phyloP scores from a whole-genome alignment of 2,113 vertebrate genomes.

The Gnathonemus longibarbis region DNA sequence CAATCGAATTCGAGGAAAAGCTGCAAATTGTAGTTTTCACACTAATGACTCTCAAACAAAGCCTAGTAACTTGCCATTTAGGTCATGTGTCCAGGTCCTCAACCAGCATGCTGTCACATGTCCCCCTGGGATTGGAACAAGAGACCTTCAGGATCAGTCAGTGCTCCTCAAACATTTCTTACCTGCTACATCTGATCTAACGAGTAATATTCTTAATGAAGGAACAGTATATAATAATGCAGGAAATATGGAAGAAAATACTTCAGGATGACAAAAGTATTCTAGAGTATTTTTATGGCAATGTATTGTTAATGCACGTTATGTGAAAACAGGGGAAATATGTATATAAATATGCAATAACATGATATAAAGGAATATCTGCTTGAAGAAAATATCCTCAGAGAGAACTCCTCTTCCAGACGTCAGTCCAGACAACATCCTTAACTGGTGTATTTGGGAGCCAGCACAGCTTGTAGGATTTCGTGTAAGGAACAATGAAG shows the following conservation, averaged over 20 bases:
- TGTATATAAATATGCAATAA: neutral
- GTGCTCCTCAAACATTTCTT: neutral
- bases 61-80: neutral
- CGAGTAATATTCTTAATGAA: neutral
- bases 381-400: neutral
- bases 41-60: neutral
- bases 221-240: neutral
- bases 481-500: neutral
- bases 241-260: neutral
- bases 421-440: neutral
- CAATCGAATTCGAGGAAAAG: neutral
- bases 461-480: neutral
- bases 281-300: neutral
- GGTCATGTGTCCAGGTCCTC: neutral
- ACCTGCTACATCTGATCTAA: neutral
- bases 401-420: neutral
- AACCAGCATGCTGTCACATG: neutral
- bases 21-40: neutral
- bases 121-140: neutral
- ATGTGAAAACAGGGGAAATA: neutral
- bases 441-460: neutral
- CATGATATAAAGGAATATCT: neutral
- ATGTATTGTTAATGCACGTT: neutral
- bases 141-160: neutral
- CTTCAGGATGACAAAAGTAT: neutral